phyloP scores from a whole-genome alignment of 2,888 invertebrate genomes.

The Caenorhabditis parvicauda region DNA sequence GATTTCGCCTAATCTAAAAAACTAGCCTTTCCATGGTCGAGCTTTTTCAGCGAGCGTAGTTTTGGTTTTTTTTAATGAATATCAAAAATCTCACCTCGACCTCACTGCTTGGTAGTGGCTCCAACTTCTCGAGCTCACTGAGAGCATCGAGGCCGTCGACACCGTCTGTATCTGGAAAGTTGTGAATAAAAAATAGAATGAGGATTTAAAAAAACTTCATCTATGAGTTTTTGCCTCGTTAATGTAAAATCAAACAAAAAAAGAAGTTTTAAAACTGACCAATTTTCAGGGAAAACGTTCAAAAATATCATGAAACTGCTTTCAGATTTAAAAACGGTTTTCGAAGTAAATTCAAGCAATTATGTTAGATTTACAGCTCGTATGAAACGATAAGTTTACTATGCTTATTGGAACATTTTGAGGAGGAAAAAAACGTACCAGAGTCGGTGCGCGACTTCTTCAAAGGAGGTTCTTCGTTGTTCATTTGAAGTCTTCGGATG shows the following conservation, averaged over 20 bases:
- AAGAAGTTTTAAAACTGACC: not conserved
- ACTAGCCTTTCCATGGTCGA: not conserved
- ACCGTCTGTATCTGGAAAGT: constrained; percentile 19
- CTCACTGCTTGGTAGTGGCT: constrained; percentile 34
- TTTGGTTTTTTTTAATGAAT: not conserved
- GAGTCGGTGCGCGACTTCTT: constrained; percentile 29
- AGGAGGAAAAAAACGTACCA: constrained; percentile 19
- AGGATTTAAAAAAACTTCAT: not conserved
- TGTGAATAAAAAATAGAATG: not conserved
- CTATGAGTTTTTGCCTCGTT: too few relatives aligned
- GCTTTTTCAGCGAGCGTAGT: not conserved
- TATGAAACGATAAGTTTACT: not conserved
- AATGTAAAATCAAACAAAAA: not conserved
- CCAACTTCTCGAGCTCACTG: constrained; percentile 48
- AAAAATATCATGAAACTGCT: too few relatives aligned
- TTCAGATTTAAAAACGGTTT: too few relatives aligned
- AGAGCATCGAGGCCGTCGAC: constrained; percentile 35
- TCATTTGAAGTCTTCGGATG: not conserved
- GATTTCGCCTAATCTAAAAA: not conserved
- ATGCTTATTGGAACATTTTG: not conserved
- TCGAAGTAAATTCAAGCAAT: too few relatives aligned
- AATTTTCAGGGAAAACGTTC: too few relatives aligned
- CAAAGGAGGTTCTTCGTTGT: constrained; percentile 29
- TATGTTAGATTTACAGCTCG: too few relatives aligned
- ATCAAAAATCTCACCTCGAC: constrained; percentile 11